A percentile compares a stretch with the other conserved stretches of the same genome.
These are phyloP conservation scores for Eubasilissa regina DNA, from an alignment of 1,140 invertebrate species.

Conservation along the genomic window DNA sequence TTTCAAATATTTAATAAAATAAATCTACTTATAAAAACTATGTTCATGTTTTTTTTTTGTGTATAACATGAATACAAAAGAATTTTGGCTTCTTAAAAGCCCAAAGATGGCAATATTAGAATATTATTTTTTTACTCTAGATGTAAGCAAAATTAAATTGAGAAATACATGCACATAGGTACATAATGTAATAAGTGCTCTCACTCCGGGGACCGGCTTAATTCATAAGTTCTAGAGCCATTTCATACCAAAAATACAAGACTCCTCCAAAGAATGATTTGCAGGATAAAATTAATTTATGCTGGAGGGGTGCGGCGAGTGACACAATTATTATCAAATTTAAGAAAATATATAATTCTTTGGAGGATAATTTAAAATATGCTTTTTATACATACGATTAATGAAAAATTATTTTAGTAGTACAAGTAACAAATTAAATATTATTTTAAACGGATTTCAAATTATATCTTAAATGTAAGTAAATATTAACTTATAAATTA, in stretches of 20 bases:
- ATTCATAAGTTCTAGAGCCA: conserved; percentile 5
- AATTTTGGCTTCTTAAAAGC: background rate
- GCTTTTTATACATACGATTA: background rate
- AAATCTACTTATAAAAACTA: conserved; percentile 44
- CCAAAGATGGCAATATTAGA: background rate
- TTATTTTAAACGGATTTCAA: conserved; percentile 24
- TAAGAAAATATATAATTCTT: too few species aligned
- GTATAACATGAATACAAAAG: conserved; percentile 43
- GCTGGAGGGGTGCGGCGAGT: too few species aligned
- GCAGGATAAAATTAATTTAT: too few species aligned
- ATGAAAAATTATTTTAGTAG: background rate
- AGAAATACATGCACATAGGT: conserved; percentile 22
- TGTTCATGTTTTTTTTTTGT: conserved; percentile 41
- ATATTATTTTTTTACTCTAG: conserved; percentile 31
- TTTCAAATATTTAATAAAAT: conserved; percentile 47
- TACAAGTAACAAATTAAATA: conserved; percentile 24
- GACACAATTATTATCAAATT: too few species aligned
- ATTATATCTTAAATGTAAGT: conserved; percentile 36
- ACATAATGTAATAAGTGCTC: background rate
- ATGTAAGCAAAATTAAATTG: background rate
- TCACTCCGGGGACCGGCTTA: background rate
- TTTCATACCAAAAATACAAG: background rate
- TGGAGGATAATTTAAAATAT: background rate
- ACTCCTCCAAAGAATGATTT: too few species aligned
- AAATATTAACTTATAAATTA: conserved; percentile 39